These are phyloP conservation scores for Parnassius mnemosyne DNA, from an alignment of 2,888 invertebrate species.

Conservation along the genomic window DNA sequence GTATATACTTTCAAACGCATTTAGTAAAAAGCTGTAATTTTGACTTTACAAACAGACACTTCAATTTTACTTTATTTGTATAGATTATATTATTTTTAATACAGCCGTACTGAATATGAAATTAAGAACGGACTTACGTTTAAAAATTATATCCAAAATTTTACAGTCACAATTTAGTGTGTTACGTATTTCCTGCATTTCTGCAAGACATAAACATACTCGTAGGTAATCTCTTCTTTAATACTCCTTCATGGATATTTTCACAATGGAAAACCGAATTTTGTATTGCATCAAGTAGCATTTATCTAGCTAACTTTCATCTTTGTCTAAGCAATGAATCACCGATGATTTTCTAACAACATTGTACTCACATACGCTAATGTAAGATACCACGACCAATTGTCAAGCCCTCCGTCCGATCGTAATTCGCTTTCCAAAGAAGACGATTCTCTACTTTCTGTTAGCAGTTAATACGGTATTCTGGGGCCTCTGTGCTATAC, in stretches of 20 bases:
- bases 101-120: too few species aligned
- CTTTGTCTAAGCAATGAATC: slow-evolving; percentile 14
- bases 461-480: slow-evolving; percentile 53
- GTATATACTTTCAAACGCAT: too few species aligned
- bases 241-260: background rate
- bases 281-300: slow-evolving; percentile 4
- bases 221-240: too few species aligned
- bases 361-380: slow-evolving; percentile 9
- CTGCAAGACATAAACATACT: too few species aligned
- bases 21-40: too few species aligned
- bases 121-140: too few species aligned
- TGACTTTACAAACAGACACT: too few species aligned
- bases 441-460: slow-evolving; percentile 59
- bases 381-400: slow-evolving; percentile 11
- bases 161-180: too few species aligned
- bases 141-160: too few species aligned
- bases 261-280: background rate
- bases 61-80: too few species aligned
- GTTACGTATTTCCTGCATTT: too few species aligned
- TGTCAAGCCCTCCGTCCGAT: slow-evolving; percentile 23
- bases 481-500: slow-evolving; percentile 46
- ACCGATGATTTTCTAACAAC: slow-evolving; percentile 16
- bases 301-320: slow-evolving; percentile 14
- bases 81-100: too few species aligned
- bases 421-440: slow-evolving; percentile 57